These are phyloP conservation scores for Sipha maydis DNA, from an alignment of 2,888 invertebrate genomes.

Conservation along the genomic window DNA sequence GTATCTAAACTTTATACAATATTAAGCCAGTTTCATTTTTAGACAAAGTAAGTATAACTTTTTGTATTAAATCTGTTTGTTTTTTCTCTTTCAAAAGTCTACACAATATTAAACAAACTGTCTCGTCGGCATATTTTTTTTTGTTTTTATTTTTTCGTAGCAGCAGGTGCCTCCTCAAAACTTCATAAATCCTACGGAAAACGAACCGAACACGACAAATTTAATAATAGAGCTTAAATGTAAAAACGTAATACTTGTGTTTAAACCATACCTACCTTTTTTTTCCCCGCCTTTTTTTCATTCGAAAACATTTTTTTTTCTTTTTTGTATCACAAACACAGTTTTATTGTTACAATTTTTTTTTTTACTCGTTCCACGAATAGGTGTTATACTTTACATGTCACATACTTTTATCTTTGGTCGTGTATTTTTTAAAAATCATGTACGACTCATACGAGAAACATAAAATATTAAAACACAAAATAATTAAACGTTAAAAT, in stretches of 20 bases:
- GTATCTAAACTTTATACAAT: background rate
- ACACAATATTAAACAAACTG: slow-evolving; percentile 5
- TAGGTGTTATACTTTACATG: too few relatives aligned
- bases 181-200: slow-evolving; percentile 22
- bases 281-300: background rate
- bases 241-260: background rate
- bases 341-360: background rate
- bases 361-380: too few relatives aligned
- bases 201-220: slow-evolving; percentile 19
- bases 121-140: background rate
- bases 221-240: background rate
- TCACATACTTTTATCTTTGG: too few relatives aligned
- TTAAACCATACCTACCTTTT: background rate
- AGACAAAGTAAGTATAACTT: background rate
- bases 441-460: too few relatives aligned
- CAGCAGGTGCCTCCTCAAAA: slow-evolving; percentile 24
- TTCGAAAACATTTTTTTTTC: background rate
- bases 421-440: too few relatives aligned
- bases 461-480: too few relatives aligned
- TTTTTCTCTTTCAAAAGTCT: background rate
- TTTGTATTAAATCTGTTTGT: slow-evolving; percentile 23
- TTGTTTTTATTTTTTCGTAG: background rate
- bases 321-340: background rate
- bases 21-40: background rate
- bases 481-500: too few relatives aligned